Conservation (phyloP, 2,113 vertebrate species). For the Abramis brama region DNA sequence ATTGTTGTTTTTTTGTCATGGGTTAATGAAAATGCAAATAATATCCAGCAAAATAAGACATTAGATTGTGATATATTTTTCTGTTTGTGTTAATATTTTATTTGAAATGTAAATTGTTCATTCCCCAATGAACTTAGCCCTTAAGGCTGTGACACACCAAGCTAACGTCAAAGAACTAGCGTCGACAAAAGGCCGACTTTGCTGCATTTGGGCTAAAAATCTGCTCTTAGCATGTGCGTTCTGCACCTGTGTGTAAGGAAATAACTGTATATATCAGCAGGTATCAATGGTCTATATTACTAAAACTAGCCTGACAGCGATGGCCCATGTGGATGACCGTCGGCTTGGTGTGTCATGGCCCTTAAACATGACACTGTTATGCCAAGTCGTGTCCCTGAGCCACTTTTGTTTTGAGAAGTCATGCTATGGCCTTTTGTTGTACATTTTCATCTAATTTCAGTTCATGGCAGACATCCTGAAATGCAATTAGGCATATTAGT, state of each 20-base stretch:
- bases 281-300: no score
- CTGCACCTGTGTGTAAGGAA: no score
- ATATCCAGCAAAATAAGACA: neutral
- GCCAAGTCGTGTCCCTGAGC: neutral
- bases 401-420: constrained; percentile 2
- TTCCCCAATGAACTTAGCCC: neutral
- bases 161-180: no score
- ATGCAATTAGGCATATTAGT: constrained; percentile 33
- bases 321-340: no score
- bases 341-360: no score
- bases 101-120: neutral
- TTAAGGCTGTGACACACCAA: neutral
- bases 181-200: no score
- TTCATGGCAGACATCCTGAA: constrained; percentile 32
- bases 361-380: neutral
- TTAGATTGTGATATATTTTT: neutral
- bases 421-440: constrained; percentile 1
- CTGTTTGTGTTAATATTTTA: neutral
- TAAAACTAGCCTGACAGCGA: no score
- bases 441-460: constrained; percentile 9
- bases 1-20: neutral
- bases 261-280: no score
- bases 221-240: no score
- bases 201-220: no score
- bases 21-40: neutral